Conservation (phyloP, 2,888 invertebrate species). For the Caenorhabditis japonica region DNA sequence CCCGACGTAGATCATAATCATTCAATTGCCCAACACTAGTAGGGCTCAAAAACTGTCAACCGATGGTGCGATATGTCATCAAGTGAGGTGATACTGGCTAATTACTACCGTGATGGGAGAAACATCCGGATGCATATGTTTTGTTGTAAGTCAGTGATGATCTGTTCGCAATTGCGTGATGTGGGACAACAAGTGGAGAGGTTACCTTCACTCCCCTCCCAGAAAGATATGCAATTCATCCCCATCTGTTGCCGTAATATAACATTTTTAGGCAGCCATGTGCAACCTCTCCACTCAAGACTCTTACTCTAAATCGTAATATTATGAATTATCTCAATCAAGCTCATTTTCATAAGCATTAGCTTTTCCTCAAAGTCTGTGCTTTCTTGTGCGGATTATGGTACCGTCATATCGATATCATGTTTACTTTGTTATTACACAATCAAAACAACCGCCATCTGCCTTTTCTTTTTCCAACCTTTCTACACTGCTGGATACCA, state of each 20-base stretch:
- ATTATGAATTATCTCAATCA: slow-evolving; percentile 45
- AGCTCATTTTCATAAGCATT: slow-evolving; percentile 7
- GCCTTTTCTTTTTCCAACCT: too few relatives aligned
- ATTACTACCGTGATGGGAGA: slow-evolving; percentile 20
- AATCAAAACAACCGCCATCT: slow-evolving; percentile 37
- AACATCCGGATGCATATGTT: slow-evolving; percentile 42
- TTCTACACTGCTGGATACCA: slow-evolving; percentile 33
- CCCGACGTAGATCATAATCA: slow-evolving; percentile 25
- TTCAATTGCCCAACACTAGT: slow-evolving; percentile 37
- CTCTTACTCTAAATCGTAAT: slow-evolving; percentile 32
- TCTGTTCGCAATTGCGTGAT: slow-evolving; percentile 47
- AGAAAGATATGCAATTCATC: too few relatives aligned
- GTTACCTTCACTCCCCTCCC: too few relatives aligned
- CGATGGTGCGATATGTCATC: slow-evolving; percentile 49
- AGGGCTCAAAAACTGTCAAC: slow-evolving; percentile 46
- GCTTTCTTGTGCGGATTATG: slow-evolving; percentile 15
- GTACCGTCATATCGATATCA: slow-evolving; percentile 17
- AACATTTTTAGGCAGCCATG: slow-evolving; percentile 42
- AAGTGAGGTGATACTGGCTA: slow-evolving; percentile 35
- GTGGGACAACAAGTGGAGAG: slow-evolving; percentile 37
- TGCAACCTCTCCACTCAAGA: slow-evolving; percentile 35
- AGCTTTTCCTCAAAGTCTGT: slow-evolving; percentile 17
- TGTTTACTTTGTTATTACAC: slow-evolving; percentile 38
- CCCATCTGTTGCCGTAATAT: slow-evolving; percentile 50
- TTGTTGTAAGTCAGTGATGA: too few relatives aligned